Evolutionary conservation across 2,888 invertebrate species (phyloP), one percentile per base, ranked within the genome.

Genomic region (Hypena proboscidalis): DNA sequence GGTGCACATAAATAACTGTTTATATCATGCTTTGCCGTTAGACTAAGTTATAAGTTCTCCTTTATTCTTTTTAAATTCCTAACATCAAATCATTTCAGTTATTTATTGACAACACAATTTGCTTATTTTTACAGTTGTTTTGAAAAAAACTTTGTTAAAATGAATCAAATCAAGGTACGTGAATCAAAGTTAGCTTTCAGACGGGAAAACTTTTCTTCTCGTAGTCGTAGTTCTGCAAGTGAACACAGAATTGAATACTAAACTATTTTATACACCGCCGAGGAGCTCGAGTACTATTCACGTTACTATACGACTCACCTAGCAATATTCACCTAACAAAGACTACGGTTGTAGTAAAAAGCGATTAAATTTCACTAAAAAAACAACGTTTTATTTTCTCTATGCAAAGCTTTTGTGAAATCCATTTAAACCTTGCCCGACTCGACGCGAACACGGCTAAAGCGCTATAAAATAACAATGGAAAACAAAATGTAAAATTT

Each of bases 351-450:
- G 21, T 9, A 21, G 5, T 14, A 9, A n/a, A 32, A 26, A 32
- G 8, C 11, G 9, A 27, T n/a, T 14, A 17, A 21, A 9, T 6
- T 19, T 13, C 1, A 20, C 17, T 17, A 21, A 31, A n/a, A 38
- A n/a, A 32, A 9, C 27, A 14, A 11, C 2, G 3, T 56, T 32
- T 43, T 31, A 15, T 52, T 42, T 39, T 13, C 10, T 15, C 1
- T 34, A 36, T 32, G 23, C 39, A 44, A 52, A 49, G 37, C 30
- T 47, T 39, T 20, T 10, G 23, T 38, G 9, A 35, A 22, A 52
- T 37, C 29, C 30, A 25, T 54, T 27, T 38, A 31, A 57, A 41
- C 19, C 25, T 11, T 2, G 10, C 21, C 15, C 27, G 19, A 21
- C 10, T 31, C 13, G 35, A 49, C 52, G 14, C 23, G 6, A 2